phyloP scores from a whole-genome alignment of 2,888 invertebrate species.

The Resseliella maxima region DNA sequence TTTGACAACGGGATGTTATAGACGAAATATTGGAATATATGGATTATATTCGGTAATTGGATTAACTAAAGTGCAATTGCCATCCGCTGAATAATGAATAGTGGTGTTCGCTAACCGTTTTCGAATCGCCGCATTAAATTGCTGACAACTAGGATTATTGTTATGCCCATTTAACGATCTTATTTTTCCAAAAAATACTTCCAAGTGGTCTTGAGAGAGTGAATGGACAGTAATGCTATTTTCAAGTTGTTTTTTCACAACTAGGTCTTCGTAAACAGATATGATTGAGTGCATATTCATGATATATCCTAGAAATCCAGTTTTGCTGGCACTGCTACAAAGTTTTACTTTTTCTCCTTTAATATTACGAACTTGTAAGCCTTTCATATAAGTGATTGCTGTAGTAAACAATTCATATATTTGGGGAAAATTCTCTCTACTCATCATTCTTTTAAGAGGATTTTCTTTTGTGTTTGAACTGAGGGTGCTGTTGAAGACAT shows the following conservation, averaged over 20 bases:
- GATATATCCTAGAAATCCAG: neutral
- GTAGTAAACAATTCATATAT: neutral
- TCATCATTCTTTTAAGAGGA: neutral
- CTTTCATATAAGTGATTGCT: neutral
- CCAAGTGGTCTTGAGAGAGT: neutral
- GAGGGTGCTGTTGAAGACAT: neutral
- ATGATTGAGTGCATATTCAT: neutral
- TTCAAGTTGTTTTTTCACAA: neutral
- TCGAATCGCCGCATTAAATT: neutral
- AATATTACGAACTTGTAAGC: neutral
- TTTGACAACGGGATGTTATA: neutral
- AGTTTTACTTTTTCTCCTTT: neutral
- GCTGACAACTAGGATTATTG: neutral
- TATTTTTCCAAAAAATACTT: neutral
- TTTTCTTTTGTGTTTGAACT: neutral
- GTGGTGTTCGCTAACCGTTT: neutral
- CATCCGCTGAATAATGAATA: neutral
- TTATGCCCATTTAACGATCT: neutral
- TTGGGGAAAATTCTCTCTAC: too few species aligned
- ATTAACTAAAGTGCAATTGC: neutral
- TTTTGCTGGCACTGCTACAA: neutral
- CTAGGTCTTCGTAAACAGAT: neutral
- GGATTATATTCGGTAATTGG: neutral
- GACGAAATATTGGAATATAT: neutral
- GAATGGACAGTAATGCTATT: neutral